Evolutionary conservation across 2,888 invertebrate genomes (phyloP).

Genomic region (Drosophila mettleri): DNA sequence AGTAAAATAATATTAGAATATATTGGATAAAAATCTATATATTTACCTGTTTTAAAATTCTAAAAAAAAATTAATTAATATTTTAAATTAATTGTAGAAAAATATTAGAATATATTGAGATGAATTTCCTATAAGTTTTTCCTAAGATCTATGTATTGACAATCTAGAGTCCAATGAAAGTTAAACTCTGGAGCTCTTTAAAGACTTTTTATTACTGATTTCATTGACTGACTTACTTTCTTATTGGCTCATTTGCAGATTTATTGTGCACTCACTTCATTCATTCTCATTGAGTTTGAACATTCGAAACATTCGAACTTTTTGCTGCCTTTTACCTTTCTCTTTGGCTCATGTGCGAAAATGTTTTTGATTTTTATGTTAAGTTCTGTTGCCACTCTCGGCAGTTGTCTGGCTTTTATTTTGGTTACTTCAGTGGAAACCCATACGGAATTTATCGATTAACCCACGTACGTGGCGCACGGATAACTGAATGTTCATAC

Average conservation of each 20-base stretch:
- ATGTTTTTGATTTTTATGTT: background rate
- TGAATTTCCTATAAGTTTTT: too few species aligned
- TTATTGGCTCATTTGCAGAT: background rate
- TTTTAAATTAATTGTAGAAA: too few species aligned
- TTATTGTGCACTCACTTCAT: background rate
- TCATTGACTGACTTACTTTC: background rate
- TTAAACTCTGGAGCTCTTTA: background rate
- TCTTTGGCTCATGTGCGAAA: background rate
- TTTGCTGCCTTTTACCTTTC: background rate
- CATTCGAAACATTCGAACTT: background rate
- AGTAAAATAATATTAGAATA: background rate
- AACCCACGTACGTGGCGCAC: conserved; percentile 17
- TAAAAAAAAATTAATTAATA: too few species aligned
- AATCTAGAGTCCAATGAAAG: too few species aligned
- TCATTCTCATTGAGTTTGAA: background rate
- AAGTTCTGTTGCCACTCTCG: background rate
- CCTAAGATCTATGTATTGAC: too few species aligned
- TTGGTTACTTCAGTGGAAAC: conserved; percentile 5
- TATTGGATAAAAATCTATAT: too few species aligned
- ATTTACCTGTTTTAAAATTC: too few species aligned
- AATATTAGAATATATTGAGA: too few species aligned
- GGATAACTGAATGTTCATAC: conserved; percentile 40
- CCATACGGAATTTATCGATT: conserved; percentile 37
- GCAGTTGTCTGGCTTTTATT: background rate
- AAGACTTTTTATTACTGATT: background rate